Percentiles rank a stretch among this genome's conserved stretches.
Evolutionary conservation across 2,888 invertebrate species (phyloP).

Genomic region (Eupithecia tripunctaria): DNA sequence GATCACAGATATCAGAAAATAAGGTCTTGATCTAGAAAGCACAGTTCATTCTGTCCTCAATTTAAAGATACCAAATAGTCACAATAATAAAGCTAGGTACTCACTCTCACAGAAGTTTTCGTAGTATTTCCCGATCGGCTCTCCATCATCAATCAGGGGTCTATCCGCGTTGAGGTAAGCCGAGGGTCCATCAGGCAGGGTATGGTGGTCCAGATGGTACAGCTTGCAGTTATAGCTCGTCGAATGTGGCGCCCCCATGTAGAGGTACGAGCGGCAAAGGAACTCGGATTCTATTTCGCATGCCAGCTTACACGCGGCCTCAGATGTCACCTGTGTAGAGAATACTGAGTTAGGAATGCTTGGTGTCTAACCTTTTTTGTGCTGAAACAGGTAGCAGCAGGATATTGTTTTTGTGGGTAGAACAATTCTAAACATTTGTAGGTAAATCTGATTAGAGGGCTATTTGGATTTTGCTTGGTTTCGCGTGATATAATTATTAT

Average conservation of each 20-base stretch:
- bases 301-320: conserved; percentile 94
- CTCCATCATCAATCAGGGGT: conserved; percentile 95
- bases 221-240: conserved; percentile 95
- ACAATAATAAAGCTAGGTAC: conserved; percentile 56
- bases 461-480: too few species aligned
- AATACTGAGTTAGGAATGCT: conserved; percentile 40
- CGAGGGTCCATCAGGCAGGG: conserved; percentile 95
- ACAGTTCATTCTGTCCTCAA: background rate
- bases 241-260: conserved; percentile 90
- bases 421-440: background rate
- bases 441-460: background rate
- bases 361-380: background rate
- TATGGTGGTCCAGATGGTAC: conserved; percentile 96
- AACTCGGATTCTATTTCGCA: conserved; percentile 97
- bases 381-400: background rate
- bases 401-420: background rate
- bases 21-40: background rate
- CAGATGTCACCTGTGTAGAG: conserved; percentile 88
- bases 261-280: conserved; percentile 93
- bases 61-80: background rate
- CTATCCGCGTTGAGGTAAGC: conserved; percentile 95
- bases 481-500: too few species aligned
- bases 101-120: conserved; percentile 96
- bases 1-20: too few species aligned
- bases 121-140: conserved; percentile 94